Conservation (phyloP, 2,113 vertebrate species). For the Danio rerio region GRCz12tu NC_133176.1:22082001-22082500, state of each 20-base stretch:
- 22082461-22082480: neutral
- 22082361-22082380: neutral
- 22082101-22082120: neutral
- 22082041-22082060: too few species aligned
- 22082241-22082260: slow-evolving; percentile 29
- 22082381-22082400: neutral
- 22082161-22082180: neutral
- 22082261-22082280: neutral
- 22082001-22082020: neutral
- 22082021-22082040: neutral
- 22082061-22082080: too few species aligned
- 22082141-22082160: neutral
- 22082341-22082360: too few species aligned
- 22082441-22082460: neutral
- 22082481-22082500: slow-evolving; percentile 3
- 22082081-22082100: too few species aligned
- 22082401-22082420: neutral
- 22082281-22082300: neutral
- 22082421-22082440: neutral
- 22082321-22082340: too few species aligned
- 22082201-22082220: slow-evolving; percentile 12
- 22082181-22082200: slow-evolving; percentile 6
- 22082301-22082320: neutral
- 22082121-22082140: neutral
- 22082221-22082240: slow-evolving; percentile 49